These are phyloP conservation scores for Ophion ellenae DNA, from an alignment of 2,888 invertebrate species.

Conservation along the genomic window DNA sequence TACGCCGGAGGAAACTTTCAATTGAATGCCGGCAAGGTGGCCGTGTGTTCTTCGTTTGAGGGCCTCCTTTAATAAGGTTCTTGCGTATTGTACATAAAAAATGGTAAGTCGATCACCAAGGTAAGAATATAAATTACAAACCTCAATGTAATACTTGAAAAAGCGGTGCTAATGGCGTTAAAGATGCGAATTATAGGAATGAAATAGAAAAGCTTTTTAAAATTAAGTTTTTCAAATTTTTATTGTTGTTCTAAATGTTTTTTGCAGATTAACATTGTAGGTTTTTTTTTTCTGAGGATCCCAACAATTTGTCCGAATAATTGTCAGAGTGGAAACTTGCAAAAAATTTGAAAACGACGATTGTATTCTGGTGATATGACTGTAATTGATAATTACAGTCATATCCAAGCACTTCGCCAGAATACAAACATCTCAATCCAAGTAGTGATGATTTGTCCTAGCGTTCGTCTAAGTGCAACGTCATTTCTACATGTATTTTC, in stretches of 20 bases:
- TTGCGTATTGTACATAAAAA: not conserved
- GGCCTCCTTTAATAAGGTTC: not conserved
- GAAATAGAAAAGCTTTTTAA: not conserved
- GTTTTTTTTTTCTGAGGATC: not conserved
- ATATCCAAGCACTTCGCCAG: not conserved
- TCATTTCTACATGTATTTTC: not conserved
- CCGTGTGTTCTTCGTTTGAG: not conserved
- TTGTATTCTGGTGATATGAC: not conserved
- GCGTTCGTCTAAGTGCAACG: not conserved
- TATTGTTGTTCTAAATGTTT: not conserved
- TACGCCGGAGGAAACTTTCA: conserved; percentile 1
- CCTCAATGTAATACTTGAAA: not conserved
- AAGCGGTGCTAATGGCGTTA: no score
- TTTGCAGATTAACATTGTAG: not conserved
- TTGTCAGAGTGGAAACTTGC: not conserved
- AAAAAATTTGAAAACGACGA: not conserved
- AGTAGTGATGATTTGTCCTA: not conserved
- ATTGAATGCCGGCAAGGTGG: conserved; percentile 14
- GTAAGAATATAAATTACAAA: not conserved
- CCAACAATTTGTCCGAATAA: not conserved
- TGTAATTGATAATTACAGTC: not conserved
- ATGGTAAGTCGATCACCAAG: not conserved
- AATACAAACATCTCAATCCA: not conserved
- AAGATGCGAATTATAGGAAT: not conserved
- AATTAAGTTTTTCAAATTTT: no score